Evolutionary conservation across 2,113 vertebrate species (phyloP).

Genomic region (Leucopsar rothschildi): DNA sequence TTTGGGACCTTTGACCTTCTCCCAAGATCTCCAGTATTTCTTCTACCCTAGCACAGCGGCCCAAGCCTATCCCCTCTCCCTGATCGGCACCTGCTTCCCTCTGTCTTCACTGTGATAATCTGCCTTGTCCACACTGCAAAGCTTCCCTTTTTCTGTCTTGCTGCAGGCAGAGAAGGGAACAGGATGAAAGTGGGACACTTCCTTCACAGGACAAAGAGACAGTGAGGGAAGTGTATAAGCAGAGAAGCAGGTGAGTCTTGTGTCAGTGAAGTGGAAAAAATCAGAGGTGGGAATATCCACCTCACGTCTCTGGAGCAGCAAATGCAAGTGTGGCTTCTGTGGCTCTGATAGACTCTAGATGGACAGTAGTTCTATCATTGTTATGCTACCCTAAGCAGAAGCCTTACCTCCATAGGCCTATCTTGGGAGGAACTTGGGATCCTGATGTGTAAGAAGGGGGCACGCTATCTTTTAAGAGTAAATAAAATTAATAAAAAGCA

Average conservation of each 20-base stretch:
- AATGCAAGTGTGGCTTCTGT: not conserved
- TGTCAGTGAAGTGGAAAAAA: not conserved
- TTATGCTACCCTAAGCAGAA: not conserved
- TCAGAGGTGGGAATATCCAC: not conserved
- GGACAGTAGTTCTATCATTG: not conserved
- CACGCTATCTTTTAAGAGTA: not conserved
- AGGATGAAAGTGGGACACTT: not conserved
- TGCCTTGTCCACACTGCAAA: not conserved
- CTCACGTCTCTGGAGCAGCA: not conserved
- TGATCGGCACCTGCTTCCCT: not conserved
- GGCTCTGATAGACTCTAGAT: fast-evolving
- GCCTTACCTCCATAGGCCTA: not conserved
- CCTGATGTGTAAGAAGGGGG: not conserved
- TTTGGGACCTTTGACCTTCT: not conserved
- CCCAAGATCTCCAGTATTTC: not conserved
- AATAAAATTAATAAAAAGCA: not conserved
- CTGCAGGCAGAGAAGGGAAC: not conserved
- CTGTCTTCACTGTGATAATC: not conserved
- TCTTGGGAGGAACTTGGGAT: not conserved
- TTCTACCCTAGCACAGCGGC: not conserved
- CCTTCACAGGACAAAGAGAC: not conserved
- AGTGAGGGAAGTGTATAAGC: not conserved
- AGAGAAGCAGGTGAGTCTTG: not conserved
- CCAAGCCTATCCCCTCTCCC: not conserved
- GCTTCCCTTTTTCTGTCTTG: not conserved